Conservation (phyloP, 1,140 invertebrate species). For the Formica selysi region DNA sequence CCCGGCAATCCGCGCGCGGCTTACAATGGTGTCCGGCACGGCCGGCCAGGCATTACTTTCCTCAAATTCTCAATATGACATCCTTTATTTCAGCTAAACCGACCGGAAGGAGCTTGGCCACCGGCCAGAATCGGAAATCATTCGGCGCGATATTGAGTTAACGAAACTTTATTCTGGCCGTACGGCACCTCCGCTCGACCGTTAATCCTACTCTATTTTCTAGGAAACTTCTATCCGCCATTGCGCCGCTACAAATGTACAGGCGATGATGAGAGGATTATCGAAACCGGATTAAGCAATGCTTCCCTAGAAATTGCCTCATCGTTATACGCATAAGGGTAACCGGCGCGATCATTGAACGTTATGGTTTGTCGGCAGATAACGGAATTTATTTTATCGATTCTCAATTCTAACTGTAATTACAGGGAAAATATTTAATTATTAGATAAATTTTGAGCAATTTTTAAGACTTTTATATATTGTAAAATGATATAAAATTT, state of each 20-base stretch:
- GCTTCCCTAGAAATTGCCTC: slow-evolving; percentile 55
- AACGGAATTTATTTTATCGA: slow-evolving; percentile 8
- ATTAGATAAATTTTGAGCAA: not conserved
- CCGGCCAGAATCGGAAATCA: slow-evolving; percentile 77
- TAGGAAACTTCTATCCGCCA: slow-evolving; percentile 26
- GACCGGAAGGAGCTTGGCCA: slow-evolving; percentile 74
- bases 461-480: not conserved
- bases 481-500: not conserved
- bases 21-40: slow-evolving; percentile 56
- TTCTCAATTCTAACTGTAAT: not conserved
- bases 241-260: slow-evolving; percentile 29
- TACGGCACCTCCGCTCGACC: slow-evolving; percentile 15
- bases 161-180: slow-evolving; percentile 77
- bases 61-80: slow-evolving; percentile 79
- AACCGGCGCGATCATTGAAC: slow-evolving; percentile 31
- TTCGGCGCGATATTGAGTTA: slow-evolving; percentile 79
- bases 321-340: slow-evolving; percentile 59
- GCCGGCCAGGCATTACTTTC: slow-evolving; percentile 65
- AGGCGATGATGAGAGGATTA: slow-evolving; percentile 69
- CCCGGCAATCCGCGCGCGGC: slow-evolving; percentile 39
- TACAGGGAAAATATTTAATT: slow-evolving; percentile 1
- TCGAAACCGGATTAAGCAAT: slow-evolving; percentile 71
- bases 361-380: not conserved
- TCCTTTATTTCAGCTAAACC: slow-evolving; percentile 81
- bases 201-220: slow-evolving; percentile 66